Base-by-base conservation (phyloP, 2,797 vertebrate species). In the Spinibarbus caldwelli region DNA sequence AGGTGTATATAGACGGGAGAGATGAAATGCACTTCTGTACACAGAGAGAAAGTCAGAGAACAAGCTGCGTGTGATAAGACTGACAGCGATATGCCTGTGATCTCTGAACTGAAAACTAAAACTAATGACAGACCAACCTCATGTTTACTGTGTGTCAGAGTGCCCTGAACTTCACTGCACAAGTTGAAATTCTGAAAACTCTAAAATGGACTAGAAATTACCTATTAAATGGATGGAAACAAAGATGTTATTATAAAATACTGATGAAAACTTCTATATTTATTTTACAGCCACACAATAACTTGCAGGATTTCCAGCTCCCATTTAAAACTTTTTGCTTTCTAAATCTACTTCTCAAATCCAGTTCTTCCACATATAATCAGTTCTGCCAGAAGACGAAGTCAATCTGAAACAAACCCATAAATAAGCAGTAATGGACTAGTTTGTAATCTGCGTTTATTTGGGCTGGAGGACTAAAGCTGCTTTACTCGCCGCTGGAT, bases 1-100 rank as follows among this genome's bases (percentile, higher is more conserved):
- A 5, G 78, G 64, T 52, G 64, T 52, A 52, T 4, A 21, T 26
- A 83, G 70, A 68, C 43, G 31, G 43, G 57, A 54, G 36, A 29
- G 62, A 43, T 62, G 45, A 73, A 62, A 41, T 41, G 41, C 31
- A 72, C 43, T 54, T 81, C 9, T 49, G 43, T 38, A 47, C 11
- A 71, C 66, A 79, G 14, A 45, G n/a, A n/a, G 59, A 86, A 78
- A 83, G 72, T 77, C 21, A 82, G 75, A 87, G 85, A 86, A 87
- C 54, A 36, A 80, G 62, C 45, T 26, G 12, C 31, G 77, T 79
- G 77, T 79, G 43, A 31, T 66, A 23, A 12, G 64, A 38, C 34
- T 80, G 79, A 14, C 79, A 81, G 31, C 23, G 45, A 80, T 68
- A 6, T 1, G 15, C 15, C 45, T 70, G 31, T 71, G 47, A 81